Evolutionary conservation across 2,113 vertebrate genomes (phyloP).

Genomic region (Siniperca knerii): DNA sequence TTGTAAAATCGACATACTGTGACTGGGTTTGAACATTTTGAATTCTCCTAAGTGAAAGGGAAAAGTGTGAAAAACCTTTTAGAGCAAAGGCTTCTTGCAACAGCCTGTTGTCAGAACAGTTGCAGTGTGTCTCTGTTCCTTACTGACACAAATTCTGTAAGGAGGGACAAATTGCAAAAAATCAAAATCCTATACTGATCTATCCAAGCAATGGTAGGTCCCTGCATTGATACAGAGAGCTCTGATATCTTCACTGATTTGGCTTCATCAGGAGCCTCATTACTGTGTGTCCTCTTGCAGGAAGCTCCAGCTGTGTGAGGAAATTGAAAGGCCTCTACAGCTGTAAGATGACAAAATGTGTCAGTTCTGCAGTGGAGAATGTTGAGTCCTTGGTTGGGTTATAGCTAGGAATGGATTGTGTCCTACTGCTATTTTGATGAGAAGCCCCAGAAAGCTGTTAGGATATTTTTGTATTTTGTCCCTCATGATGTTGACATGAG

Average conservation of each 20-base stretch:
- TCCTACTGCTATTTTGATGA: neutral
- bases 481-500: neutral
- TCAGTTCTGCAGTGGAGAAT: slow-evolving; percentile 29
- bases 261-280: slow-evolving; percentile 24
- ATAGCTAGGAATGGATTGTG: neutral
- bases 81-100: neutral
- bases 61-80: neutral
- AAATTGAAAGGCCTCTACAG: slow-evolving; percentile 25
- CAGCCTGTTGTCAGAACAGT: slow-evolving; percentile 4
- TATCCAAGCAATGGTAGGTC: neutral
- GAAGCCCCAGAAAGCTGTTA: neutral
- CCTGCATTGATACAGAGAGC: neutral
- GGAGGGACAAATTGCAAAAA: neutral
- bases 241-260: slow-evolving; percentile 14
- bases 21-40: neutral
- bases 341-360: slow-evolving; percentile 21
- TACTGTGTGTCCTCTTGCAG: slow-evolving; percentile 22
- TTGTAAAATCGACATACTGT: neutral
- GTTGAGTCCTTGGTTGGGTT: neutral
- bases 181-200: neutral
- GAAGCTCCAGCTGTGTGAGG: slow-evolving; percentile 37
- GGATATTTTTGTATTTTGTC: neutral
- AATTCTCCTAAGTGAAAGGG: neutral
- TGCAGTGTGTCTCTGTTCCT: neutral
- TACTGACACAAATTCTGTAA: slow-evolving; percentile 13